Percentiles rank a stretch among this genome's conserved stretches.
phyloP scores from a whole-genome alignment of 1,140 invertebrate genomes.

The Drosophila prosaltans region DNA sequence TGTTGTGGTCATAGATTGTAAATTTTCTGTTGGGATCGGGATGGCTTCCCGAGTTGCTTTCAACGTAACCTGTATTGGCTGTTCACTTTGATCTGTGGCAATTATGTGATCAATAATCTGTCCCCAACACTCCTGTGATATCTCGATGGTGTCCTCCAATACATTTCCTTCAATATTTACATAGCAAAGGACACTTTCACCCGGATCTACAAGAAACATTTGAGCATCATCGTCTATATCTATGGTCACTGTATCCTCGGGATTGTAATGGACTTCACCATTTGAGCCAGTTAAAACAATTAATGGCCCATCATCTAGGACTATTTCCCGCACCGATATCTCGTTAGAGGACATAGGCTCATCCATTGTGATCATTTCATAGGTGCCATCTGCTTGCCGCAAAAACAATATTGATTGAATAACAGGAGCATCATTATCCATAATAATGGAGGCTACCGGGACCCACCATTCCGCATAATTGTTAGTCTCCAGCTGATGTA shows the following conservation, averaged over 20 bases:
- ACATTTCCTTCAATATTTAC: background rate
- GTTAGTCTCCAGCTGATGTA: no score
- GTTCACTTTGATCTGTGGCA: background rate
- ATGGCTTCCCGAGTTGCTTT: background rate
- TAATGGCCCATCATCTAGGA: constrained; percentile 16
- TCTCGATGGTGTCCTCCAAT: background rate
- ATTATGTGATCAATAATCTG: background rate
- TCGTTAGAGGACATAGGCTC: no score
- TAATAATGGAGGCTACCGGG: background rate
- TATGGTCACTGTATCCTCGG: constrained; percentile 10
- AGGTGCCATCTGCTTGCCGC: constrained; percentile 8
- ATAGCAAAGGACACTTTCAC: background rate
- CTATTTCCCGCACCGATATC: constrained; percentile 6
- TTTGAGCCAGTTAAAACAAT: constrained; percentile 17
- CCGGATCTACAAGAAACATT: constrained; percentile 1
- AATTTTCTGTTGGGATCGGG: background rate
- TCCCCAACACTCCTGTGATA: background rate
- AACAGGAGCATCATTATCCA: background rate
- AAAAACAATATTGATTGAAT: background rate
- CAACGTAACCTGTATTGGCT: background rate
- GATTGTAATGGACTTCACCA: constrained; percentile 10
- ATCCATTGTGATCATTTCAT: background rate
- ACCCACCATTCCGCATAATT: background rate
- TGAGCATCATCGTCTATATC: constrained; percentile 9
- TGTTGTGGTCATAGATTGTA: background rate